These are phyloP conservation scores for Epizoanthus rinbou DNA, from an alignment of 92 coral and sea anemone species.

Conservation along the genomic window DNA sequence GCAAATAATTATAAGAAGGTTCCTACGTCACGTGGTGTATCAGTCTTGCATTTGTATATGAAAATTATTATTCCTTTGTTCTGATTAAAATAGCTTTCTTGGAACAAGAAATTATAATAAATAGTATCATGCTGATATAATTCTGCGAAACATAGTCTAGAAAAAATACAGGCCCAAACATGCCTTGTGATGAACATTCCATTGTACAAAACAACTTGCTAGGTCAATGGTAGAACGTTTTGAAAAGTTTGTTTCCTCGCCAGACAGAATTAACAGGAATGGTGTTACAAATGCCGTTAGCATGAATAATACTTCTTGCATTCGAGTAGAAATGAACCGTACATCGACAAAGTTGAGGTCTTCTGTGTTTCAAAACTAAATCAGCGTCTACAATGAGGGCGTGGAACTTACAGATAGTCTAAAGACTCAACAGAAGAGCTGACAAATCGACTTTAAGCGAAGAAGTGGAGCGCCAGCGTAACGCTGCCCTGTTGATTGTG, in stretches of 20 bases:
- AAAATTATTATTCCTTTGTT: neutral
- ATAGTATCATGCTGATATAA: neutral
- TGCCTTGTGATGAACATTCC: neutral
- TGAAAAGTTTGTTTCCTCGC: neutral
- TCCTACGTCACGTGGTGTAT: no score
- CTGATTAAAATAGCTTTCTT: neutral
- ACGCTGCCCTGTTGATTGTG: neutral
- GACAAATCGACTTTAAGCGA: neutral
- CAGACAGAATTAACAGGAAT: neutral
- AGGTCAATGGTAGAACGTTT: neutral
- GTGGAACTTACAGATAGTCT: slow-evolving; percentile 44
- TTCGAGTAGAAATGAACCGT: neutral
- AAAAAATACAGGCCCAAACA: neutral
- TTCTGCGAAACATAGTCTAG: neutral
- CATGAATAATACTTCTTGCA: neutral
- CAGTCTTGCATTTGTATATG: no score
- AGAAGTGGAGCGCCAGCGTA: neutral
- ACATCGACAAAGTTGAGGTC: neutral
- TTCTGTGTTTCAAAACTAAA: neutral
- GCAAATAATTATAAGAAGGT: no score
- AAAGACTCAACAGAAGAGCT: slow-evolving; percentile 3
- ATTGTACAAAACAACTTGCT: neutral
- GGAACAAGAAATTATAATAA: neutral
- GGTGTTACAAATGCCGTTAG: slow-evolving; percentile 4
- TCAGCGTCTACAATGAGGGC: neutral